Base-by-base conservation (phyloP, 2,888 invertebrate genomes). In the Callyntrura sp. region DNA sequence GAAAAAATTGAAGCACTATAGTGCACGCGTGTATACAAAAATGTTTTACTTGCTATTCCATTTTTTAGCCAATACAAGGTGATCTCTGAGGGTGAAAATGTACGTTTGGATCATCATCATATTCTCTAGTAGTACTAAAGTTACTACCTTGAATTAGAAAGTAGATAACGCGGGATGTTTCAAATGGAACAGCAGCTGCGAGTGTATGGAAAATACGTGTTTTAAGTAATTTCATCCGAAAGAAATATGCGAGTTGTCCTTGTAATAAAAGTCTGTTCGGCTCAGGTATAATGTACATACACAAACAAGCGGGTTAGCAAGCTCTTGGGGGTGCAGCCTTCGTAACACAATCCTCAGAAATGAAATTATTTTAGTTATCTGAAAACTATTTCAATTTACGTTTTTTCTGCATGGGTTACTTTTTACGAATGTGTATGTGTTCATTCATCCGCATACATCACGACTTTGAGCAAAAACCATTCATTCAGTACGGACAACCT, bases 311-410 rank as follows among this genome's bases (percentile, higher is more conserved):
- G n/a, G n/a, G n/a, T n/a, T n/a, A n/a, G 1, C 25, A 17, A 14
- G 17, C 9, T 17, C 9, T 17, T 3, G 8, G 17, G 1, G 12
- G 62, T 62, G 62, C 20, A 62, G 12, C 20, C 20, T n/a, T n/a
- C n/a, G n/a, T n/a, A n/a, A n/a, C n/a, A n/a, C n/a, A n/a, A n/a
- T n/a, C 51, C 51, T 51, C 51, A 51, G n/a, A 2, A 51, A 51
- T n/a, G 51, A 51, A 51, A 51, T n/a, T 51, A 51, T n/a, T 45
- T 73, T 73, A 8, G n/a, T 43, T 43, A 17, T 45, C 45, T 62
- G 28, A 83, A 83, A 83, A 35, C 23, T 43, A 65, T 65, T 65
- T 82, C 68, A 68, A 70, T 84, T 84, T 70, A 48, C 57, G 70
- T 70, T 68, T 70, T 17, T 70, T 84, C 48, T 55, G 51, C 70